phyloP scores from a whole-genome alignment of 2,888 invertebrate genomes.

The Lepidochrysops patricia region DNA sequence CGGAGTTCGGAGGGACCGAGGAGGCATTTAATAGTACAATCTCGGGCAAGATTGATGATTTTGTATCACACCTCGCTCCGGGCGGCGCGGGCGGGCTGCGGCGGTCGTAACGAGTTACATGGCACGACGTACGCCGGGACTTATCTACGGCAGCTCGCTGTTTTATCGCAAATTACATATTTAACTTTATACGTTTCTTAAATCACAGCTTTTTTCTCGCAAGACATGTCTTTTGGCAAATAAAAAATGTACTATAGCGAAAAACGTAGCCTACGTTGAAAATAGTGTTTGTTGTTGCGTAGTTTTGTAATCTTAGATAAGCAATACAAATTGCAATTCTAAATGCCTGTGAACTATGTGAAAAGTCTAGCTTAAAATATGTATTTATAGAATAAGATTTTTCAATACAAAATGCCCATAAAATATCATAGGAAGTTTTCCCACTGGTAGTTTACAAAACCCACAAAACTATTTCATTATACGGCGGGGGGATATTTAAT shows the following conservation, averaged over 20 bases:
- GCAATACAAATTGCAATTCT: no score
- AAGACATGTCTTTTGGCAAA: neutral
- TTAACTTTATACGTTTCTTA: conserved; percentile 64
- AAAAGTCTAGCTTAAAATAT: no score
- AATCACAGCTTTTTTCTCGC: conserved; percentile 50
- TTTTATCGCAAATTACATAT: conserved; percentile 74
- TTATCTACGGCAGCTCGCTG: conserved; percentile 72
- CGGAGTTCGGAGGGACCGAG: conserved; percentile 69
- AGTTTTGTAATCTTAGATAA: no score
- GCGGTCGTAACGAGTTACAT: conserved; percentile 63
- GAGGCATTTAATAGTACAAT: conserved; percentile 75
- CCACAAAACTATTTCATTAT: neutral
- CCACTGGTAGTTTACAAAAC: no score
- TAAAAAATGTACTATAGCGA: neutral
- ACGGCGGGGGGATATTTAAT: neutral
- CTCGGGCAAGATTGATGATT: conserved; percentile 74
- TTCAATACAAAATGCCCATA: no score
- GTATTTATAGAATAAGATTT: no score
- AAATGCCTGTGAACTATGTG: no score
- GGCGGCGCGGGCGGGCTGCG: conserved; percentile 40
- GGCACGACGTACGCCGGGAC: conserved; percentile 68
- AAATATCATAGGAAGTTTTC: no score
- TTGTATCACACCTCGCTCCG: conserved; percentile 74
- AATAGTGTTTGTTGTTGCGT: no score
- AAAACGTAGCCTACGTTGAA: neutral